These are phyloP conservation scores for Gerris lacustris DNA, from an alignment of 2,888 invertebrate genomes.

Conservation along the genomic window DNA sequence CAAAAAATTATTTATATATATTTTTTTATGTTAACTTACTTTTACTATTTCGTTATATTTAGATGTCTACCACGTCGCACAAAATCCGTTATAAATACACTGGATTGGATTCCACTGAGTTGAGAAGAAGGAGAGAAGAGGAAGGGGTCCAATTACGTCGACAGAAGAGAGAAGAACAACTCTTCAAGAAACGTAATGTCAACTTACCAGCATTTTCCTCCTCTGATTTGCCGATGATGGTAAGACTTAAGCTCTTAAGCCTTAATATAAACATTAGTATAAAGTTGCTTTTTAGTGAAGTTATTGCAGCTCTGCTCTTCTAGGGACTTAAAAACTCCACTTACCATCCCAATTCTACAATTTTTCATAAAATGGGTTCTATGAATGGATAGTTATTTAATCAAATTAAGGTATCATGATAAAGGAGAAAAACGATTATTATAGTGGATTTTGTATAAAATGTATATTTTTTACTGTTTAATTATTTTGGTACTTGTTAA, in stretches of 20 bases:
- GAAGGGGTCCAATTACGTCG: constrained; percentile 92
- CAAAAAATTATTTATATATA: no score
- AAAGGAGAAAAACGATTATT: no score
- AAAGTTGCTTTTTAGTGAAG: constrained; percentile 32
- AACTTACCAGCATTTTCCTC: constrained; percentile 36
- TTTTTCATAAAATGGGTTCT: no score
- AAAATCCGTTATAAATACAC: constrained; percentile 90
- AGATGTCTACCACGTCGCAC: constrained; percentile 73
- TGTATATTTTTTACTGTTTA: no score
- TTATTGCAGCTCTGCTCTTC: constrained; percentile 28
- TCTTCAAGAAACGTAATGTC: constrained; percentile 85
- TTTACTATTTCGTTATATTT: constrained; percentile 25
- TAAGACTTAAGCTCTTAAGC: constrained; percentile 36
- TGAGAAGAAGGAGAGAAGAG: constrained; percentile 83
- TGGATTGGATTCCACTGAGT: constrained; percentile 80
- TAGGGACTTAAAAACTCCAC: no score
- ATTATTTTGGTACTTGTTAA: no score
- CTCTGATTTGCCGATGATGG: constrained; percentile 34
- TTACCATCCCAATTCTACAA: no score
- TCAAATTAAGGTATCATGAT: no score
- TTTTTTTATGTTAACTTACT: no score
- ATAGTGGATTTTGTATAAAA: no score
- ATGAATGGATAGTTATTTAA: no score
- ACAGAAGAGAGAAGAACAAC: constrained; percentile 88
- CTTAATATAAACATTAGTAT: constrained; percentile 27